Evolutionary conservation across 2,888 invertebrate genomes (phyloP), one percentile per base, ranked within the genome.

Genomic region (Caenorhabditis sp.): DNA sequence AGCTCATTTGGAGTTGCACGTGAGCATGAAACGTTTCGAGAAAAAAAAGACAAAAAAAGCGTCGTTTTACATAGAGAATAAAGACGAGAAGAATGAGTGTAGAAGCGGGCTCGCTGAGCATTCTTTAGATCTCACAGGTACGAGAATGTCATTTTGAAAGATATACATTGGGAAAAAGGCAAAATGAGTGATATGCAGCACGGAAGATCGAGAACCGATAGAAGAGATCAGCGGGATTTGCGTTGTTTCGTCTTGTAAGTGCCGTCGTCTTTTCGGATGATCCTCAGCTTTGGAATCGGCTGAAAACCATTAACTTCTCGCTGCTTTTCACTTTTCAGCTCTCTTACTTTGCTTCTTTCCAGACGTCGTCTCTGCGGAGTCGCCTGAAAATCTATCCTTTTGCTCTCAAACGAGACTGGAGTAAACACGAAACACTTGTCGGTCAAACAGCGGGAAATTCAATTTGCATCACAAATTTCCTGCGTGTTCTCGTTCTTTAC

Each of bases 1-100:
- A 56, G 26, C 58, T 58, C 58, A 45, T 58, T 58, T 58, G 58
- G 41, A 41, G 41, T 41, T 41, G 41, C 41, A 17, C 41, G 41
- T 41, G 41, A 41, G 41, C 41, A 41, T 41, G 20, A 41, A 41
- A 20, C 20, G 41, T 41, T 13, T 13, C 5, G 17, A 41, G 41
- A 41, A n/a, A 37, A n/a, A 37, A 37, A 13, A 13, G 37, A 37
- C 3, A 37, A 41, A 41, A 41, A 41, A 41, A 15, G 41, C 41
- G 15, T 41, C 20, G 41, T 41, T 41, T 15, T 41, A 15, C 41
- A 41, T 41, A 4, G 37, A 41, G 41, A 2, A 17, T 17, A 41
- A 41, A 17, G 17, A n/a, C n/a, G n/a, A n/a, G 17, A 41, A 15
- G 3, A 17, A 41, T 6, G 20, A 17, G 17, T 8, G 4, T 7